A percentile compares a stretch with the other conserved stretches of the same genome.
Conservation (phyloP, 2,888 invertebrate genomes). For the Sminthurinus aureus region DNA sequence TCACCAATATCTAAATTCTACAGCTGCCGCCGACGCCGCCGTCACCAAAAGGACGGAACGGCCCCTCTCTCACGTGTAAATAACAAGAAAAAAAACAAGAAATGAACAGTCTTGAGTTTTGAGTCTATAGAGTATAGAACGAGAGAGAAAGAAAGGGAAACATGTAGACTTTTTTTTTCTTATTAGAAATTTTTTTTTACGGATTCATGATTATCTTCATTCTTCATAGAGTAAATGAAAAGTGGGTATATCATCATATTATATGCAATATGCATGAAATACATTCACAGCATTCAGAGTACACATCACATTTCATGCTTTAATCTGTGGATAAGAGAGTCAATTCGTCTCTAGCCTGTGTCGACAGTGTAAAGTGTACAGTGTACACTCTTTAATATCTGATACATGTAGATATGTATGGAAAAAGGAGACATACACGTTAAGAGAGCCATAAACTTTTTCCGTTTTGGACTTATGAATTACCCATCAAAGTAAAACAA, state of each 20-base stretch:
- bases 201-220: conserved; percentile 33
- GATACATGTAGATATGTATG: background rate
- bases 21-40: conserved; percentile 26
- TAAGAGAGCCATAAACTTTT: background rate
- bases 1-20: background rate
- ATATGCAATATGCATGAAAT: too few relatives aligned
- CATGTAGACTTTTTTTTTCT: background rate
- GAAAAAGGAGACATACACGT: background rate
- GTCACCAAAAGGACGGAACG: conserved; percentile 19
- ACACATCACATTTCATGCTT: conserved; percentile 23
- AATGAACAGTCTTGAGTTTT: background rate
- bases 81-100: background rate
- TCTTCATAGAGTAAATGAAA: conserved; percentile 19
- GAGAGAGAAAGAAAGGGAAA: background rate
- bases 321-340: background rate
- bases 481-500: background rate
- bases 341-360: background rate
- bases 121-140: too few relatives aligned
- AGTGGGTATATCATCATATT: conserved; percentile 2
- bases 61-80: background rate
- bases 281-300: too few relatives aligned
- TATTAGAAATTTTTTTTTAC: conserved; percentile 29
- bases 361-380: background rate
- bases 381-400: background rate
- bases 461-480: background rate